Evolutionary conservation across 2,888 invertebrate genomes (phyloP).

Genomic region (Campoletis raptor): DNA sequence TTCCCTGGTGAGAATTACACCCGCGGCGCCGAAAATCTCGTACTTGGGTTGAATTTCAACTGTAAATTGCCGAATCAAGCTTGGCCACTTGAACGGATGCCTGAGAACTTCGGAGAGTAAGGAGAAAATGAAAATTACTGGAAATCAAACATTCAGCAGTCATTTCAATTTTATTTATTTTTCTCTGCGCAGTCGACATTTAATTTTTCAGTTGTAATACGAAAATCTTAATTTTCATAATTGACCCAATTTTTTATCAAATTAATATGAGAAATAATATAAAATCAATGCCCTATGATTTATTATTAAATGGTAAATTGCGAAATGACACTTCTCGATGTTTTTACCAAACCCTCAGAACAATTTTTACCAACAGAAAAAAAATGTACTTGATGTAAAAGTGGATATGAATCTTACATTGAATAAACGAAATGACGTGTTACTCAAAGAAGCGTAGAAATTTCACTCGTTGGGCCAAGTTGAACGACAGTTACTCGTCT

Average conservation of each 20-base stretch:
- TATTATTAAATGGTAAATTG: background rate
- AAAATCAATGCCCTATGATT: background rate
- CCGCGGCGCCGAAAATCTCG: conserved; percentile 69
- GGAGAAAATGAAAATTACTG: background rate
- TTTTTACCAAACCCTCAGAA: background rate
- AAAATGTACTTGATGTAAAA: background rate
- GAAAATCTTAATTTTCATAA: background rate
- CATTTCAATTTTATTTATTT: background rate
- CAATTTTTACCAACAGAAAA: background rate
- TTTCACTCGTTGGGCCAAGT: conserved; percentile 17
- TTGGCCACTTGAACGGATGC: background rate
- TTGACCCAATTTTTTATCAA: background rate
- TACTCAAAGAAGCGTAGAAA: background rate
- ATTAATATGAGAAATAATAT: background rate
- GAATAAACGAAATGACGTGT: background rate
- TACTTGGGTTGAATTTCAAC: conserved; percentile 58
- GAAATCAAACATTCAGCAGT: conserved; percentile 4
- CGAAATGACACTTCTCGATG: background rate
- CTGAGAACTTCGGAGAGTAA: background rate
- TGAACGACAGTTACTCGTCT: conserved; percentile 7
- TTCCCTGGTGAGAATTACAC: conserved; percentile 54
- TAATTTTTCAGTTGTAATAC: background rate
- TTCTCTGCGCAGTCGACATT: background rate
- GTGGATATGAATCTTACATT: background rate
- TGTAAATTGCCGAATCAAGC: conserved; percentile 30